Base-by-base conservation (phyloP, 2,888 invertebrate genomes). In the Ochropleura plecta region DNA sequence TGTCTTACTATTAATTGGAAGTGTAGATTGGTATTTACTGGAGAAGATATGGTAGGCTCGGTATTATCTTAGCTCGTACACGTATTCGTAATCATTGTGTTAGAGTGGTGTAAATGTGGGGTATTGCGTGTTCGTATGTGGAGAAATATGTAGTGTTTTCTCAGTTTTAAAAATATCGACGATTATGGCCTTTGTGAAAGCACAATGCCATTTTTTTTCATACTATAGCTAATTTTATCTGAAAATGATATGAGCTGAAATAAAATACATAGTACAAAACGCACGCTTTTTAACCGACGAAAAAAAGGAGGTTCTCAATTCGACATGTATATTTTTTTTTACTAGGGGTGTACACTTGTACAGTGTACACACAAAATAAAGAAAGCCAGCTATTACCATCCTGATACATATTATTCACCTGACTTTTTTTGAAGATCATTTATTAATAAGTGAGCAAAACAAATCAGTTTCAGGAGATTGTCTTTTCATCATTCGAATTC, bases 1-100 rank as follows among this genome's bases (percentile, higher is more conserved):
- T 88, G 87, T 86, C 86, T 82, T 73, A 76, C 66, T 88, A 87
- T 87, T 88, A 88, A 87, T 88, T 87, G 87, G 88, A 85, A 78
- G 87, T 88, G 86, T 79, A 87, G 87, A 87, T 87, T 66, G 83
- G 86, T 88, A 86, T 88, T 87, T 86, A 86, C 86, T 69, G 79
- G 73, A 73, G 71, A 84, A 85, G 85, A 88, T 86, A 87, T 83
- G 80, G 83, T 78, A 73, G 77, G 74, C 72, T 64, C 44, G 64
- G 78, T 44, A 73, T 76, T 83, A 86, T 83, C 85, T 70, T 9
- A n/a, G 57, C 53, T 53, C 49, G 72, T 84, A 70, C 85, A 18
- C 40, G 72, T 73, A 82, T 73, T 65, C 49, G 78, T 84, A 86
- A 86, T 84, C 85, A 84, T 84, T 86, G 83, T 79, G 75, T 77